Conservation (phyloP, 2,113 vertebrate species). For the Ellobius talpinus region DNA sequence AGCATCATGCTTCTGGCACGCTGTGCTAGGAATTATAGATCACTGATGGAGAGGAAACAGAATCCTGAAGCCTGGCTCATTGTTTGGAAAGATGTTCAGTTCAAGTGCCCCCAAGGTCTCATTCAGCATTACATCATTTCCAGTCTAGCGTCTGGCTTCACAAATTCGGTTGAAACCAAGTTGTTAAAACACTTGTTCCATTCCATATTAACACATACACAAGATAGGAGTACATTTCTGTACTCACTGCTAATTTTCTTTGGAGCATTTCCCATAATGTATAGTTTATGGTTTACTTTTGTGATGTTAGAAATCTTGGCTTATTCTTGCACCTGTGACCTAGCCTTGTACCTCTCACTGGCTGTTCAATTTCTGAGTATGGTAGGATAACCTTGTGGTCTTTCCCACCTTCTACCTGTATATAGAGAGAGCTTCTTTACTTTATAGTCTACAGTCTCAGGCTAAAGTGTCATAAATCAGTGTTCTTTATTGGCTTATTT, state of each 20-base stretch:
- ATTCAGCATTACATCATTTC: not conserved
- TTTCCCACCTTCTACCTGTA: not conserved
- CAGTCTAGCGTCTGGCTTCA: not conserved
- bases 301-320: not conserved
- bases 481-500: not conserved
- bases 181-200: not conserved
- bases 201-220: not conserved
- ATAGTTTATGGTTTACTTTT: not conserved
- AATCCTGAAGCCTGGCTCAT: not conserved
- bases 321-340: not conserved
- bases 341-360: not conserved
- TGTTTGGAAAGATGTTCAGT: not conserved
- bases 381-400: not conserved
- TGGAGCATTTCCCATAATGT: not conserved
- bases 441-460: not conserved
- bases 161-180: not conserved
- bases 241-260: not conserved
- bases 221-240: not conserved
- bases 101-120: not conserved
- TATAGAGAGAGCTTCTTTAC: not conserved
- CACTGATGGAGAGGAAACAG: not conserved
- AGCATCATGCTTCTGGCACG: not conserved
- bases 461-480: not conserved
- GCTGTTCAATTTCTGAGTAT: not conserved
- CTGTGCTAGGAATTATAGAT: not conserved